Conservation (phyloP, 2,888 invertebrate genomes). For the Cataglyphis cursor region DNA sequence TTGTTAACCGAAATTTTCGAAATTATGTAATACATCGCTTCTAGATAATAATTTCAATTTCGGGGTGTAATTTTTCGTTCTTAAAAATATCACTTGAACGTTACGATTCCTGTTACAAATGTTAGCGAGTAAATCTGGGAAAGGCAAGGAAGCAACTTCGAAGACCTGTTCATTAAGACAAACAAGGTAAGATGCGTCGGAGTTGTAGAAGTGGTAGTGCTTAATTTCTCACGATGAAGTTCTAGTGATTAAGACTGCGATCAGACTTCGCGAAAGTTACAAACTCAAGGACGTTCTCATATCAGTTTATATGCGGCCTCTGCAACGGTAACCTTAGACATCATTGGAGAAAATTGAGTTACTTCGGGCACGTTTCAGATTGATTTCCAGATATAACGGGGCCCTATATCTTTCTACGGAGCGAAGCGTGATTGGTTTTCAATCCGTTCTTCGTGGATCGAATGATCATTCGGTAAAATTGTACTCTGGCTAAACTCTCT, state of each 20-base stretch:
- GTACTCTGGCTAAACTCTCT: conserved; percentile 43
- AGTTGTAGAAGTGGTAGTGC: conserved; percentile 47
- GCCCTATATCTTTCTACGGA: conserved; percentile 71
- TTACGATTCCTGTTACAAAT: conserved; percentile 12
- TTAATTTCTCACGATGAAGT: conserved; percentile 48
- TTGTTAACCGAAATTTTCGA: background rate
- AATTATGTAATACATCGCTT: background rate
- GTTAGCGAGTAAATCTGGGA: conserved; percentile 28
- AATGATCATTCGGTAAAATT: conserved; percentile 71
- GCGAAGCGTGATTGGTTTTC: conserved; percentile 82
- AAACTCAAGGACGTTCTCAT: conserved; percentile 49
- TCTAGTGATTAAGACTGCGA: conserved; percentile 56
- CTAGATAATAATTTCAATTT: background rate
- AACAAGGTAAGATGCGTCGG: conserved; percentile 52
- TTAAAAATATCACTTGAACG: conserved; percentile 10
- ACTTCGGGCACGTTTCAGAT: conserved; percentile 80
- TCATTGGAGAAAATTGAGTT: conserved; percentile 78
- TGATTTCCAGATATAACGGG: conserved; percentile 77
- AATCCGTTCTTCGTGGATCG: conserved; percentile 82
- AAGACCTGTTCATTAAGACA: conserved; percentile 54
- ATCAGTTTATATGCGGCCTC: conserved; percentile 44
- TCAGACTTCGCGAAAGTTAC: conserved; percentile 45
- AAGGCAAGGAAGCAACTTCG: conserved; percentile 8
- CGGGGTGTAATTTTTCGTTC: conserved; percentile 12
- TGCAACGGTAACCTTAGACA: conserved; percentile 57